A percentile compares a stretch with the other conserved stretches of the same genome.
Evolutionary conservation across 2,888 invertebrate genomes (phyloP).

Genomic region (Rotaria sp.): DNA sequence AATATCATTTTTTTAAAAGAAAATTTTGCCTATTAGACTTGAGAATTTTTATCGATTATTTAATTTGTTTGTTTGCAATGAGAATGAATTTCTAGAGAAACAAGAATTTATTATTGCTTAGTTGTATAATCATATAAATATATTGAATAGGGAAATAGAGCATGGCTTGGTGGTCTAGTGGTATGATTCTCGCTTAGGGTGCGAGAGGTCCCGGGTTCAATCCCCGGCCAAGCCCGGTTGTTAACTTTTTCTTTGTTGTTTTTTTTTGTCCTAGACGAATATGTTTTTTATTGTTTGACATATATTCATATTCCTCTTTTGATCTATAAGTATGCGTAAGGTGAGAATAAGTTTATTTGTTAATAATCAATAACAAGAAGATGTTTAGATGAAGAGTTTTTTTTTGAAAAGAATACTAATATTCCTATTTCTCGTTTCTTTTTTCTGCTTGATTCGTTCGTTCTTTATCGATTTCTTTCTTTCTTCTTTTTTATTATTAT

Average conservation of each 20-base stretch:
- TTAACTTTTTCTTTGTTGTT: not conserved
- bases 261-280: not conserved
- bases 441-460: not conserved
- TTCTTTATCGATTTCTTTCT: not conserved
- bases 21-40: no score
- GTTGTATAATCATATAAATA: not conserved
- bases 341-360: not conserved
- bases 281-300: not conserved
- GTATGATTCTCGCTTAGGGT: slow-evolving; percentile 32
- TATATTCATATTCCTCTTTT: not conserved
- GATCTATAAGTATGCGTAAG: not conserved
- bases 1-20: no score
- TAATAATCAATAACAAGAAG: not conserved
- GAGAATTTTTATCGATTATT: no score
- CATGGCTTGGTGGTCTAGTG: slow-evolving; percentile 30
- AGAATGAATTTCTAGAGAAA: not conserved
- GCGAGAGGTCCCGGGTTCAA: slow-evolving; percentile 32
- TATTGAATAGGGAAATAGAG: not conserved
- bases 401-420: not conserved
- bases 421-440: not conserved
- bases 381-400: not conserved
- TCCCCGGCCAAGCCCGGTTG: slow-evolving; percentile 30
- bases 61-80: no score
- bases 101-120: not conserved
- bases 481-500: not conserved